Percentiles rank a stretch among this genome's conserved stretches.
Conservation (phyloP, 2,113 vertebrate genomes). For the Raja brachyura region DNA sequence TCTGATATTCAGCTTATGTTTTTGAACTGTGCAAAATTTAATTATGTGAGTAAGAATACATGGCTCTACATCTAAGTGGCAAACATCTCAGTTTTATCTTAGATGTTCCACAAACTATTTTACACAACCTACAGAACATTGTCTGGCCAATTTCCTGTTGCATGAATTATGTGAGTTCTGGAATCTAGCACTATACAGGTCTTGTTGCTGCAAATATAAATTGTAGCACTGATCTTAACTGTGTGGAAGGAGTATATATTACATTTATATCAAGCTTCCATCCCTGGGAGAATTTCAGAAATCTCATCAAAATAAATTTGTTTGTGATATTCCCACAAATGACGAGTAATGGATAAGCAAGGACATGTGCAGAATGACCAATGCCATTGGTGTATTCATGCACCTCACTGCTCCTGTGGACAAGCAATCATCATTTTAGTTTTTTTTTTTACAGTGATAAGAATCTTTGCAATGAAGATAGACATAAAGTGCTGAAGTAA, state of each 20-base stretch:
- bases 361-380: too few species aligned
- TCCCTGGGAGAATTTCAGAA: background rate
- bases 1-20: conserved; percentile 92
- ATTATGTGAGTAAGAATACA: conserved; percentile 74
- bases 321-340: background rate
- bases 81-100: background rate
- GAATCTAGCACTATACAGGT: background rate
- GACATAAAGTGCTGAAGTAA: too few species aligned
- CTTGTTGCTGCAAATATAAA: background rate
- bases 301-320: background rate
- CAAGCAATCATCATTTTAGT: background rate
- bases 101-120: background rate
- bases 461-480: background rate
- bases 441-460: background rate
- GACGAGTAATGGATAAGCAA: background rate
- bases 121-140: background rate
- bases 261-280: background rate
- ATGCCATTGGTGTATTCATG: background rate
- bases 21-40: conserved; percentile 95
- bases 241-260: background rate
- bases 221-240: background rate
- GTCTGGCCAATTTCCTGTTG: too few species aligned
- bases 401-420: background rate
- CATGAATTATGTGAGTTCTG: background rate
- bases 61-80: background rate